Conservation (phyloP, 30 jellyfish, hydroid and myxozoan species). For the Aurelia coerulea region DNA sequence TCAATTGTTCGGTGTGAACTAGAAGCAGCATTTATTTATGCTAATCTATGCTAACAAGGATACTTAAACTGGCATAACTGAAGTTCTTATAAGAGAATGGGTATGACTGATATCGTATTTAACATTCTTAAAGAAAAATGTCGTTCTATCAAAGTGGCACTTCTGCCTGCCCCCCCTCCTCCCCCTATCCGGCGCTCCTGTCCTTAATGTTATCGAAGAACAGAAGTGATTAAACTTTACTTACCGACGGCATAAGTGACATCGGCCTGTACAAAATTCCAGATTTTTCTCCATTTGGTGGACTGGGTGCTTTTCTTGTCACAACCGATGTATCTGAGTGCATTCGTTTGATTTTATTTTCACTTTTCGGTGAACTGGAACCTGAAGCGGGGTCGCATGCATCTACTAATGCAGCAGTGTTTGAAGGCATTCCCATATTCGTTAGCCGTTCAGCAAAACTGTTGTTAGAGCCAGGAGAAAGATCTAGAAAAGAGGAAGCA, state of each 20-base stretch:
- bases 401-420: constrained; percentile 75
- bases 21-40: too few species aligned
- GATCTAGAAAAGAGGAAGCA: background rate
- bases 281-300: constrained; percentile 67
- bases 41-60: too few species aligned
- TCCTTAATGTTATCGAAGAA: too few species aligned
- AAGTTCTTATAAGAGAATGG: too few species aligned
- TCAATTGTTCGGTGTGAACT: too few species aligned
- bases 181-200: too few species aligned
- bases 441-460: constrained; percentile 78
- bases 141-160: too few species aligned
- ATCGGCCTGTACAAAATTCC: constrained; percentile 42
- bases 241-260: constrained; percentile 70
- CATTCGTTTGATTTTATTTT: constrained; percentile 72
- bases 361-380: constrained; percentile 42
- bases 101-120: too few species aligned
- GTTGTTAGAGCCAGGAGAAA: constrained; percentile 45
- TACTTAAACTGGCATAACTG: too few species aligned
- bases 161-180: too few species aligned
- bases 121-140: too few species aligned
- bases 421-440: constrained; percentile 75
- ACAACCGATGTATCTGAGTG: constrained; percentile 84
- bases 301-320: constrained; percentile 47
- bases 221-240: background rate
- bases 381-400: constrained; percentile 77